These are phyloP conservation scores for Thryonomys swinderianus DNA, from an alignment of 2,113 vertebrate species.

Conservation along the genomic window DNA sequence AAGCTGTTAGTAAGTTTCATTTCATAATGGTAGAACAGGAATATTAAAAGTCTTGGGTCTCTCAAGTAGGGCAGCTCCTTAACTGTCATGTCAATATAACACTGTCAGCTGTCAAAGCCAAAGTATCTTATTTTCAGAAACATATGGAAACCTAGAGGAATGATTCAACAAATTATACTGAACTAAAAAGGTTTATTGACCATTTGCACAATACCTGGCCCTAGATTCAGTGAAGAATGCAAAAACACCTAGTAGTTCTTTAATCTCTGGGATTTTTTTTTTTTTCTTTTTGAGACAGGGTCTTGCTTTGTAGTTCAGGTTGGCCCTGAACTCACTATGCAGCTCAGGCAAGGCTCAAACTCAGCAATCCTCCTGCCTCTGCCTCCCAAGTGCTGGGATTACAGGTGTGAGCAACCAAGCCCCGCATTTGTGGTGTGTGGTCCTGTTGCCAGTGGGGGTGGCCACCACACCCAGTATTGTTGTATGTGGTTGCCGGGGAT, in stretches of 20 bases:
- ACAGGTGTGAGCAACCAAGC: no score
- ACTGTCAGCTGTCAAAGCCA: background rate
- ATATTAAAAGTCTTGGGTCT: conserved; percentile 47
- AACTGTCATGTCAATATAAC: conserved; percentile 35
- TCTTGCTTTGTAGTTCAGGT: no score
- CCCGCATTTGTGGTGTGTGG: no score
- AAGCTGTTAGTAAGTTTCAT: conserved; percentile 30
- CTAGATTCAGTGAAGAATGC: background rate
- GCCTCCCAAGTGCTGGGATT: no score
- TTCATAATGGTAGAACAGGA: conserved; percentile 11
- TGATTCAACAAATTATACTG: background rate
- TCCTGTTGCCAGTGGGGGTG: no score
- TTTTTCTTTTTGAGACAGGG: no score
- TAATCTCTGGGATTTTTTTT: conserved; percentile 49
- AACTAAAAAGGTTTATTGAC: conserved; percentile 34
- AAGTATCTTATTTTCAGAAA: conserved; percentile 57
- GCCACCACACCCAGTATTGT: no score
- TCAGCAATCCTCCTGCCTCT: no score
- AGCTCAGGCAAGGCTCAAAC: no score
- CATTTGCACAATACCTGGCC: background rate
- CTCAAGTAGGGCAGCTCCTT: background rate
- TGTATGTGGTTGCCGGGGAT: no score
- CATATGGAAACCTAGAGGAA: conserved; percentile 12
- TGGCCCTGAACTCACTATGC: no score
- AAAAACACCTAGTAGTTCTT: background rate